A percentile compares a stretch with the other conserved stretches of the same genome.
Evolutionary conservation across 64 coral and sea anemone genomes (phyloP).

Genomic region (Orbicella faveolata): DNA sequence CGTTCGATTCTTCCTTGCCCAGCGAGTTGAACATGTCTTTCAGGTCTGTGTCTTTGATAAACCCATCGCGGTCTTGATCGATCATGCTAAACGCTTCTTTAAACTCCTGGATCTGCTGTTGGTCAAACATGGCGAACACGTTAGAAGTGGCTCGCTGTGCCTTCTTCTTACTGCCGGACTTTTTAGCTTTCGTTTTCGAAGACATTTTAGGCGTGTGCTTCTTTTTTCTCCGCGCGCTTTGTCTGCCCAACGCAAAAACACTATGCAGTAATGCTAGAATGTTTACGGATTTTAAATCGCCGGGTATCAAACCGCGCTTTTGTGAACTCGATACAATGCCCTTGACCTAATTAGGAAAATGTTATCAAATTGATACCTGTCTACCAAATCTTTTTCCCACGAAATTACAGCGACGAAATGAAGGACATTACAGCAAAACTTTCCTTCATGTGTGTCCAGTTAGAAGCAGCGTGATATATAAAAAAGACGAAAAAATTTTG

Average conservation of each 20-base stretch:
- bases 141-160: conserved; percentile 66
- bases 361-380: background rate
- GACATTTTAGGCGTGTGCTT: conserved; percentile 14
- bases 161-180: conserved; percentile 59
- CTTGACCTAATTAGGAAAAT: conserved; percentile 44
- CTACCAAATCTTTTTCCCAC: background rate
- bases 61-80: conserved; percentile 64
- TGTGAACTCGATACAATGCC: conserved; percentile 10
- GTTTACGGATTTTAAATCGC: conserved; percentile 27
- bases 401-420: background rate
- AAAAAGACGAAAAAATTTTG: background rate
- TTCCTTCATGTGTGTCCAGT: background rate
- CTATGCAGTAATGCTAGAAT: background rate
- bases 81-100: conserved; percentile 75
- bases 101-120: conserved; percentile 72
- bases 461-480: background rate
- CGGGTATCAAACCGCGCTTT: conserved; percentile 35
- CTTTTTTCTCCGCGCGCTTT: background rate
- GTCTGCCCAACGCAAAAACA: background rate
- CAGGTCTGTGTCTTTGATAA: conserved; percentile 59
- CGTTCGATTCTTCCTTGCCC: conserved; percentile 38
- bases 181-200: conserved; percentile 49
- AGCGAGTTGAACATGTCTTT: conserved; percentile 58
- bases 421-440: background rate
- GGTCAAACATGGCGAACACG: conserved; percentile 73